Conservation (phyloP, 2,797 vertebrate species). For the Ctenosaura bakeri region DNA sequence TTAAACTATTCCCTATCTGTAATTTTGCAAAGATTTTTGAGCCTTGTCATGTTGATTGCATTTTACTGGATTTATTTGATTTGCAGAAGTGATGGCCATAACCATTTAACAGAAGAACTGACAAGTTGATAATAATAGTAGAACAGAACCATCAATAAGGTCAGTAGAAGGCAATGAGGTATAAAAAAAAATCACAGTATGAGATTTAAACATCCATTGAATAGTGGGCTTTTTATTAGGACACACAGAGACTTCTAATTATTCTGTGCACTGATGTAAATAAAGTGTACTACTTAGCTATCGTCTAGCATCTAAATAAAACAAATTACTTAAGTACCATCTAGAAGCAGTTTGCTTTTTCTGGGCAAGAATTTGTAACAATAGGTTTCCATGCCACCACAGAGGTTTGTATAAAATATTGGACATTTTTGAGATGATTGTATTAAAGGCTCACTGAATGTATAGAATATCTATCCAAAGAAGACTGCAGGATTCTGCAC, state of each 20-base stretch:
- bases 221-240: background rate
- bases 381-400: background rate
- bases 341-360: background rate
- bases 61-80: background rate
- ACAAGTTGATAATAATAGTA: background rate
- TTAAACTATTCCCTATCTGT: background rate
- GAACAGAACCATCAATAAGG: background rate
- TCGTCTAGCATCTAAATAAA: background rate
- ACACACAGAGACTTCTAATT: background rate
- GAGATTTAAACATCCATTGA: background rate
- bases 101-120: background rate
- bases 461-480: background rate
- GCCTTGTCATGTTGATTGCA: background rate
- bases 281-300: background rate
- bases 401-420: no score
- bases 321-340: no score
- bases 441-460: background rate
- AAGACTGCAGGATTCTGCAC: no score
- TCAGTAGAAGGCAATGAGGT: background rate
- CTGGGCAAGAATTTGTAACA: background rate
- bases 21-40: background rate
- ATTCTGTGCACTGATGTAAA: background rate
- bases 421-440: background rate
- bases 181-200: background rate
- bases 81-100: background rate